A percentile compares a stretch with the other conserved stretches of the same genome.
phyloP scores from a whole-genome alignment of 2,888 invertebrate species.

The Andrena trimmerana region DNA sequence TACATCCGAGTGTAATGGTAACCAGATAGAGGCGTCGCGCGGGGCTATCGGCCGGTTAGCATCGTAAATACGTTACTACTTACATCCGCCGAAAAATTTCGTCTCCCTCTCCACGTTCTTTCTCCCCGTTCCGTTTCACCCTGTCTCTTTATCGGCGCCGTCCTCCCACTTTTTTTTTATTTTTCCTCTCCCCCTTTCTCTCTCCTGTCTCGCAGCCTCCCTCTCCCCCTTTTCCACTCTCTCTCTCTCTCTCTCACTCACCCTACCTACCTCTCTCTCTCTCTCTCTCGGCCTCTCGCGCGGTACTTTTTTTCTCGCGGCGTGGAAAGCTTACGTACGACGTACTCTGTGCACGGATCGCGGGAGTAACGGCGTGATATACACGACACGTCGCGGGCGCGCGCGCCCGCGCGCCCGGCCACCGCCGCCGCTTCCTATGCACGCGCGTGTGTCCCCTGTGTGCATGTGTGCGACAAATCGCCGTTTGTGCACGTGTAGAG shows the following conservation, averaged over 20 bases:
- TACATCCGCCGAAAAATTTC: slow-evolving; percentile 67
- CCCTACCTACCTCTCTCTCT: neutral
- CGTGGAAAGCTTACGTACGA: slow-evolving; percentile 64
- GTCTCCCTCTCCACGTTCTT: slow-evolving; percentile 17
- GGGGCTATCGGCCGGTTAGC: slow-evolving; percentile 83
- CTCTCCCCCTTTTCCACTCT: slow-evolving; percentile 2
- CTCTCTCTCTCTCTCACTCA: neutral
- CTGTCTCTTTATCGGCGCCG: slow-evolving; percentile 7
- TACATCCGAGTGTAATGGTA: slow-evolving; percentile 85
- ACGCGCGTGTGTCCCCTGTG: slow-evolving; percentile 52
- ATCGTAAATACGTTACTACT: slow-evolving; percentile 81
- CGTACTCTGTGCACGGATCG: slow-evolving; percentile 66
- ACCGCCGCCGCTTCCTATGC: slow-evolving; percentile 48
- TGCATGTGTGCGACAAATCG: slow-evolving; percentile 52
- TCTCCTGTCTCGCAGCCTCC: slow-evolving; percentile 13
- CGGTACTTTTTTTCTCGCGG: slow-evolving; percentile 47
- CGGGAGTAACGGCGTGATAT: slow-evolving; percentile 64
- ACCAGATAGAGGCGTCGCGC: slow-evolving; percentile 85
- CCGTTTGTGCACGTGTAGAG: slow-evolving; percentile 62
- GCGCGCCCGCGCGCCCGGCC: slow-evolving; percentile 51
- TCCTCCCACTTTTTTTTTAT: slow-evolving; percentile 1
- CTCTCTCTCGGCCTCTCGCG: slow-evolving; percentile 29
- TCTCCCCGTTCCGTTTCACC: slow-evolving; percentile 6
- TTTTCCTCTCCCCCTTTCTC: slow-evolving; percentile 20
- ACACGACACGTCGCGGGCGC: slow-evolving; percentile 59